These are phyloP conservation scores for Falcunculus frontatus DNA, from an alignment of 2,113 vertebrate genomes.

Conservation along the genomic window DNA sequence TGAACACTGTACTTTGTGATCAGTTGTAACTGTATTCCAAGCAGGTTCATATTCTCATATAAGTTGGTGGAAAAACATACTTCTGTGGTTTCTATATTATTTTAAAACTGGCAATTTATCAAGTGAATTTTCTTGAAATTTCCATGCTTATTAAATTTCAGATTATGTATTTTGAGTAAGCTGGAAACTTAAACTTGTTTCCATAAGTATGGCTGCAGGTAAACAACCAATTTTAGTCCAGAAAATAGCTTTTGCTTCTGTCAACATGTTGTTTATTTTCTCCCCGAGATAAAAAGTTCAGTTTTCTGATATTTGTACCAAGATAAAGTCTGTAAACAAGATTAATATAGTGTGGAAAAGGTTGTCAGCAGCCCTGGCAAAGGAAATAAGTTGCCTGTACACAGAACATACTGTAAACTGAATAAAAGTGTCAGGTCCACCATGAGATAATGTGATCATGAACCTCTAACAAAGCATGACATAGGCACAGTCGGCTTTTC, in stretches of 20 bases:
- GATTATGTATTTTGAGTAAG: conserved; percentile 72
- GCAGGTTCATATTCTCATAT: conserved; percentile 55
- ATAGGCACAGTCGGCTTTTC: conserved; percentile 82
- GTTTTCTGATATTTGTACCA: conserved; percentile 92
- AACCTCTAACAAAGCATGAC: conserved; percentile 98
- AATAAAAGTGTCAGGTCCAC: conserved; percentile 98
- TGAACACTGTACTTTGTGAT: conserved; percentile 9
- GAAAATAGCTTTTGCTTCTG: conserved; percentile 87
- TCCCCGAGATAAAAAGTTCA: conserved; percentile 81
- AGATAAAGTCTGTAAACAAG: conserved; percentile 99
- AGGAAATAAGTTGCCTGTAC: conserved; percentile 91
- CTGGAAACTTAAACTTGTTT: conserved; percentile 71
- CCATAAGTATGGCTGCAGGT: conserved; percentile 73
- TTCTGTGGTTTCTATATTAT: conserved; percentile 57
- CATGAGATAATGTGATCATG: conserved; percentile 97
- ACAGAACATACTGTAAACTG: conserved; percentile 92
- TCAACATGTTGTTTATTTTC: conserved; percentile 86
- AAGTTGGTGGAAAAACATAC: conserved; percentile 60
- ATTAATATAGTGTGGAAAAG: conserved; percentile 99
- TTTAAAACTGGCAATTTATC: conserved; percentile 67
- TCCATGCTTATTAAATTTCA: conserved; percentile 74
- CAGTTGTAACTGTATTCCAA: conserved; percentile 53
- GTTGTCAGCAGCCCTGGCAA: conserved; percentile 90
- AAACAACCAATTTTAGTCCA: conserved; percentile 85
- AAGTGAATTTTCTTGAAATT: conserved; percentile 68